These are phyloP conservation scores for Semibalanus balanoides DNA, from an alignment of 1,140 invertebrate species.

Conservation along the genomic window DNA sequence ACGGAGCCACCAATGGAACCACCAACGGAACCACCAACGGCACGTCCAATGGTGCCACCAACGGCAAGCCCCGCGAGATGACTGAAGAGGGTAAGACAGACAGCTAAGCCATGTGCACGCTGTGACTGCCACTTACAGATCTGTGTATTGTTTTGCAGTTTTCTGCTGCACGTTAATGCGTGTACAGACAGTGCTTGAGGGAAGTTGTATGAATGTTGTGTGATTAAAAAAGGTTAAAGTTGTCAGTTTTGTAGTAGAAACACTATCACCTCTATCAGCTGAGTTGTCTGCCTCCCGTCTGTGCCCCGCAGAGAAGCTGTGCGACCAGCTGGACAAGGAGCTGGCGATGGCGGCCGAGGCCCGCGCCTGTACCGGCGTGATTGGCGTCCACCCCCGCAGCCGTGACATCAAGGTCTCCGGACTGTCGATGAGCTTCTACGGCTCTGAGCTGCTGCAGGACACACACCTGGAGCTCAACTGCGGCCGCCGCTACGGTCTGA, in stretches of 20 bases:
- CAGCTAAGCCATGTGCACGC: too few species aligned
- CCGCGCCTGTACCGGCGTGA: slow-evolving; percentile 80
- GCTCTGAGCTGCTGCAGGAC: slow-evolving; percentile 85
- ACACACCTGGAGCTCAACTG: slow-evolving; percentile 94
- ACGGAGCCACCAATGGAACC: slow-evolving; percentile 23
- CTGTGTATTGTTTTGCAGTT: too few species aligned
- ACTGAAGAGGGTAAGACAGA: slow-evolving; percentile 16
- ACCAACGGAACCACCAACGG: slow-evolving; percentile 24
- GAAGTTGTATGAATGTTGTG: too few species aligned
- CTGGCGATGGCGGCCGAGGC: slow-evolving; percentile 83
- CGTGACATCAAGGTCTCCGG: slow-evolving; percentile 94
- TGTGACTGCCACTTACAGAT: too few species aligned
- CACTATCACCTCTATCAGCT: too few species aligned
- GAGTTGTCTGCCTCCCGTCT: too few species aligned
- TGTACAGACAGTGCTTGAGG: too few species aligned
- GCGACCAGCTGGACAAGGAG: slow-evolving; percentile 75
- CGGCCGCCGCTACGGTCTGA: slow-evolving; percentile 86
- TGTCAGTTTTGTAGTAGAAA: too few species aligned
- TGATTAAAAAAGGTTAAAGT: too few species aligned
- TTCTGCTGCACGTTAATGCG: too few species aligned
- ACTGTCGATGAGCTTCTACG: slow-evolving; percentile 96
- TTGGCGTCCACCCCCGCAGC: slow-evolving; percentile 86
- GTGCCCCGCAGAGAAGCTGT: slow-evolving; percentile 54
- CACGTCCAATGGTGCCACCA: slow-evolving; percentile 20
- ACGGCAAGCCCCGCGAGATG: slow-evolving; percentile 13